phyloP scores from a whole-genome alignment of 2,113 vertebrate species.

The Pipa parva region DNA sequence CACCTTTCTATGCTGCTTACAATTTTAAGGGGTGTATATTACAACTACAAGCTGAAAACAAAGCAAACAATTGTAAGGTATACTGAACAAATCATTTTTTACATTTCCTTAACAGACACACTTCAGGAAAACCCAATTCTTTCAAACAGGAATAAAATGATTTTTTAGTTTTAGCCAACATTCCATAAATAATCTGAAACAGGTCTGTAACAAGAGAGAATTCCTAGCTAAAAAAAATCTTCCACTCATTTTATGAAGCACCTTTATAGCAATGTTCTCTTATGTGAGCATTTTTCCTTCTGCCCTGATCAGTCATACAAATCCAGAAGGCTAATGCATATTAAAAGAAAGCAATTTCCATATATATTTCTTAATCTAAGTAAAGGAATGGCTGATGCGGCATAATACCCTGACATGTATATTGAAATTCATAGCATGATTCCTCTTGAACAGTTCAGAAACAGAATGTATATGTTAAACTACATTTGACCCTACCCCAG shows the following conservation, averaged over 20 bases:
- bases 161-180: slow-evolving; percentile 11
- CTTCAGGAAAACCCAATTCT: not conserved
- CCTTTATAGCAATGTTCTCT: slow-evolving; percentile 6
- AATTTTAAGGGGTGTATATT: too few species aligned
- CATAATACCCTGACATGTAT: slow-evolving; percentile 31
- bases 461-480: slow-evolving; percentile 35
- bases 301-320: slow-evolving; percentile 23
- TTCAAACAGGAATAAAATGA: not conserved
- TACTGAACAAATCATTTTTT: too few species aligned
- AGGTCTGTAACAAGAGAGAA: slow-evolving; percentile 8
- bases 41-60: too few species aligned
- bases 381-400: slow-evolving; percentile 31
- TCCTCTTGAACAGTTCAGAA: slow-evolving; percentile 25
- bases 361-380: slow-evolving; percentile 31
- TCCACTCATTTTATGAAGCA: not conserved
- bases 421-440: slow-evolving; percentile 35
- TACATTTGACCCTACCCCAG: slow-evolving; percentile 19
- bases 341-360: slow-evolving; percentile 33
- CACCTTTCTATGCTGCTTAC: too few species aligned
- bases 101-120: not conserved
- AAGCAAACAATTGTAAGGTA: too few species aligned
- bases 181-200: slow-evolving; percentile 15
- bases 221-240: slow-evolving; percentile 5
- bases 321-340: slow-evolving; percentile 29
- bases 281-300: slow-evolving; percentile 20